Evolutionary conservation across 2,888 invertebrate genomes (phyloP), one percentile per base, ranked within the genome.

Genomic region (Flabesymbios commensalis): DNA sequence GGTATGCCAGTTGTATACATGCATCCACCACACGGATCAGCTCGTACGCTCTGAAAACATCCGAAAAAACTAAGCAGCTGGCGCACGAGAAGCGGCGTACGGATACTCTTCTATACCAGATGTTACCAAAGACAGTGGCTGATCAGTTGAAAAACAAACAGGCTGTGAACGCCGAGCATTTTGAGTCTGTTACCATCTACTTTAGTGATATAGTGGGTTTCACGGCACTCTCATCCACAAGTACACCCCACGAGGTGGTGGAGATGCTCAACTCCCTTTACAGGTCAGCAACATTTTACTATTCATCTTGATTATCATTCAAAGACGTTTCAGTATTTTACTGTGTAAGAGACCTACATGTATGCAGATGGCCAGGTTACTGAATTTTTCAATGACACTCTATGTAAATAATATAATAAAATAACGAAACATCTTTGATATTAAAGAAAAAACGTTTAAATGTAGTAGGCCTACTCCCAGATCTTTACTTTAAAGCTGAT

Each of bases 141-240:
- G 53, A 65, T 10, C 63, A 66, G 52, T 57, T 66, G 41, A 53
- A 54, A 42, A 32, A 42, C 19, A 57, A 52, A 17, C n/a, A 51
- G 14, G 52, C 48, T 32, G 66, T 66, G 10, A 26, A 60, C 43
- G 66, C 66, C 36, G 57, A 66, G 39, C 39, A 66, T 29, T 66
- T 53, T 47, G 66, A 66, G 22, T 43, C 49, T 5, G 66, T 63
- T n/a, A 66, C 66, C n/a, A 64, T 66, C 52, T 66, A 58, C 59
- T 66, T 66, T 56, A 59, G 61, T 41, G 66, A 66, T 54, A 64
- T 66, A 24, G 66, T 66, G 26, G 57, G 58, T 28, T 66, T 66
- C 61, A 65, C 65, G 32, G 55, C 60, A n/a, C 61, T 65, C 14
- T 65, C 65, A 2, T 45, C 63, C 17, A 28, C 28, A 17, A 65